These are phyloP conservation scores for Oreocharis arfaki DNA, from an alignment of 2,113 vertebrate species.

Conservation along the genomic window DNA sequence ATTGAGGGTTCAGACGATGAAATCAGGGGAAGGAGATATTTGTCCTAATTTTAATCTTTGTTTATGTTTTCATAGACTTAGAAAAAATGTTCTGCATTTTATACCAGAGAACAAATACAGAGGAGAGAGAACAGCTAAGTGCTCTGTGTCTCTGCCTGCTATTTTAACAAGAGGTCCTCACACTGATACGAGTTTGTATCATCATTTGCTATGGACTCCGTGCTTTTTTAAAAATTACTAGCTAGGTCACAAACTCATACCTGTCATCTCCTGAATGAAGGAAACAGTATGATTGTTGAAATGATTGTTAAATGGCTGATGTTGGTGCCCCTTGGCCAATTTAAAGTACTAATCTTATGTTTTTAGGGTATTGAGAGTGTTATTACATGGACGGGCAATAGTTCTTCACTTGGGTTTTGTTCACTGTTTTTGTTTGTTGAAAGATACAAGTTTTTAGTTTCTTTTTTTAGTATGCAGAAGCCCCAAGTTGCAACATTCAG, in stretches of 20 bases:
- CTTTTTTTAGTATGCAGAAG: not conserved
- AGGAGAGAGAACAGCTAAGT: not conserved
- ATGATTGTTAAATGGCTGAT: not conserved
- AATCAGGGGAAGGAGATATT: not conserved
- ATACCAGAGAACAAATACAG: not conserved
- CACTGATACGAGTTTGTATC: rapidly evolving
- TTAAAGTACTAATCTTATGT: not conserved
- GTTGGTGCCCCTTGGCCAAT: not conserved
- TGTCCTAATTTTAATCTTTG: not conserved
- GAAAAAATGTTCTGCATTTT: not conserved
- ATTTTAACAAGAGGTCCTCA: not conserved
- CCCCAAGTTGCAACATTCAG: not conserved
- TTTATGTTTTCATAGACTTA: not conserved
- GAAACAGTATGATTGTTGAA: not conserved
- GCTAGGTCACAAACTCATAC: not conserved
- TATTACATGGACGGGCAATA: not conserved
- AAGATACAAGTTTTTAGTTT: not conserved
- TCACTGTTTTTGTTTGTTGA: not conserved
- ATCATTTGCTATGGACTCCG: not conserved
- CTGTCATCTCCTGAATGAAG: not conserved
- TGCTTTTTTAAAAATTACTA: not conserved
- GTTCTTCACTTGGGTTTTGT: not conserved
- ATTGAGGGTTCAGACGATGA: not conserved
- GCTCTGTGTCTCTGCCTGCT: not conserved
- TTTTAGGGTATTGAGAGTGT: not conserved